A percentile compares a stretch with the other conserved stretches of the same genome.
phyloP scores from a whole-genome alignment of 2,797 vertebrate genomes.

The Mionectes olivaceus region DNA sequence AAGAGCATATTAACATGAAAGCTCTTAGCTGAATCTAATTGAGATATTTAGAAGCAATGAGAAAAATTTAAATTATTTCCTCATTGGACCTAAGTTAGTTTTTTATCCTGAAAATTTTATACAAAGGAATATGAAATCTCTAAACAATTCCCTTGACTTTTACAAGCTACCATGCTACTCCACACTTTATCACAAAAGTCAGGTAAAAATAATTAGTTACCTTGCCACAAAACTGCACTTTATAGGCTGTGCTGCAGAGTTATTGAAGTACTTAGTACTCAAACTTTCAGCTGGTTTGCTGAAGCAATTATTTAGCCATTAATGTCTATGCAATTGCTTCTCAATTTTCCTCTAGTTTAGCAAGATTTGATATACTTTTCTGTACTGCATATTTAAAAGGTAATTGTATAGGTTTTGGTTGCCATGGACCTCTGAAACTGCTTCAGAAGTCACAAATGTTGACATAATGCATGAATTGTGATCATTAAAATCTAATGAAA shows the following conservation, averaged over 20 bases:
- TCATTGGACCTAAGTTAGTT: not conserved
- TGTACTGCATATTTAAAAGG: not conserved
- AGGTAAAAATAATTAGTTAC: not conserved
- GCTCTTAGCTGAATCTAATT: not conserved
- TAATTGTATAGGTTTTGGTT: not conserved
- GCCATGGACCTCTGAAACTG: not conserved
- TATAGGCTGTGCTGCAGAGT: not conserved
- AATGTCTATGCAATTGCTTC: not conserved
- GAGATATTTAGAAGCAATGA: not conserved
- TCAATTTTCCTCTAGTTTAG: not conserved
- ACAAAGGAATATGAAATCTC: not conserved
- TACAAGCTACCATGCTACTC: not conserved
- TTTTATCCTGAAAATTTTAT: not conserved
- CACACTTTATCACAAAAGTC: not conserved
- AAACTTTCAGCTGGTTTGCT: not conserved
- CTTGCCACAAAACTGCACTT: not conserved
- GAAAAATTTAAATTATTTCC: not conserved
- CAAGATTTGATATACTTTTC: not conserved
- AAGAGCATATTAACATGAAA: not conserved
- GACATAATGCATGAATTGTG: not conserved
- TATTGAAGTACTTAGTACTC: not conserved
- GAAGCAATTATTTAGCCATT: not conserved
- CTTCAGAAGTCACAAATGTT: not conserved
- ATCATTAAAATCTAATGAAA: not conserved
- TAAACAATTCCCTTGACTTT: not conserved